phyloP scores from a whole-genome alignment of 1,140 invertebrate species.

The Grapholita molesta region DNA sequence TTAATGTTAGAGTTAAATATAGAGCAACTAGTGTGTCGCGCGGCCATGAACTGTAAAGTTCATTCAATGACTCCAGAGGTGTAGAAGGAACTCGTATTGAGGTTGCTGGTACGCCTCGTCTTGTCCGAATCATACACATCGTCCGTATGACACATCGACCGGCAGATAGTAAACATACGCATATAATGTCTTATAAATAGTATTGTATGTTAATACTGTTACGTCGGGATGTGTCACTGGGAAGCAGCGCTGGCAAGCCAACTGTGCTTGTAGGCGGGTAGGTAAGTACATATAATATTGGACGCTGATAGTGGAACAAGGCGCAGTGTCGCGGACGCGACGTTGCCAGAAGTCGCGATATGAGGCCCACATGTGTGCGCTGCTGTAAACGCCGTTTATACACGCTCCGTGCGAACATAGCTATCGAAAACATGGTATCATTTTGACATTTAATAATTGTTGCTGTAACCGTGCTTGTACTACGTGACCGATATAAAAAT shows the following conservation, averaged over 20 bases:
- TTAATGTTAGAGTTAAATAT: neutral
- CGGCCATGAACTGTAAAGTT: neutral
- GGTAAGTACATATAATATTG: slow-evolving; percentile 41
- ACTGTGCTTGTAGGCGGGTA: slow-evolving; percentile 46
- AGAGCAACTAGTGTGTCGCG: neutral
- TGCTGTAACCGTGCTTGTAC: slow-evolving; percentile 2
- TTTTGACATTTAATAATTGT: neutral
- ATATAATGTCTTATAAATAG: slow-evolving; percentile 64
- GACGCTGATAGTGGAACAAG: slow-evolving; percentile 37
- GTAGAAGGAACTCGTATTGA: neutral
- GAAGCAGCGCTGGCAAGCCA: slow-evolving; percentile 36
- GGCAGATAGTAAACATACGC: slow-evolving; percentile 69
- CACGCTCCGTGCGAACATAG: slow-evolving; percentile 16
- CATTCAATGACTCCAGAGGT: neutral
- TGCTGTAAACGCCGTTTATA: slow-evolving; percentile 24
- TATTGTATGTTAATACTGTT: slow-evolving; percentile 66
- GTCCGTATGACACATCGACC: slow-evolving; percentile 70
- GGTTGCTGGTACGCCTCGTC: slow-evolving; percentile 35
- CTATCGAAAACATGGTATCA: slow-evolving; percentile 1
- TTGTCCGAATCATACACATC: slow-evolving; percentile 59
- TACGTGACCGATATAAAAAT: slow-evolving; percentile 11
- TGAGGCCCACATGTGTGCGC: slow-evolving; percentile 37
- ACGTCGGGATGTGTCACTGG: slow-evolving; percentile 65
- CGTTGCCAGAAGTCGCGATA: slow-evolving; percentile 56
- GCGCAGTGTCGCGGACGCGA: slow-evolving; percentile 43